Conservation (phyloP, 2,797 vertebrate genomes). For the Acipenser transmontanus region DNA sequence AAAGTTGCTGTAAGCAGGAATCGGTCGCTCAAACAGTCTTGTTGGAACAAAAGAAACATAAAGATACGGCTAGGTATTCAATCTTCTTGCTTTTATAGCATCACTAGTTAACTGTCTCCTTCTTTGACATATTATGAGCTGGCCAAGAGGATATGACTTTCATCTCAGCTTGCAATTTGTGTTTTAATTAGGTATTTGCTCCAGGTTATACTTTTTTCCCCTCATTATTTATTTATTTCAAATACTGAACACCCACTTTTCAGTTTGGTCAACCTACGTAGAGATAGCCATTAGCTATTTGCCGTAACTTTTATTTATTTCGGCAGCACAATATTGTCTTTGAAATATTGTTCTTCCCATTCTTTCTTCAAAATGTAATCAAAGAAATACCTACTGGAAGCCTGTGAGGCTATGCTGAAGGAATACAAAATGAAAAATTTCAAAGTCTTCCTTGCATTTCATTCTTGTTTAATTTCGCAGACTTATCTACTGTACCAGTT, state of each 20-base stretch:
- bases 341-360: background rate
- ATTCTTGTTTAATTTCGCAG: too few species aligned
- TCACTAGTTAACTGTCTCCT: slow-evolving; percentile 13
- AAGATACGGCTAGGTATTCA: background rate
- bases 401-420: background rate
- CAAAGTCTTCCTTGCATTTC: background rate
- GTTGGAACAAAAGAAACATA: background rate
- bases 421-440: background rate
- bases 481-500: too few species aligned
- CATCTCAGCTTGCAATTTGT: slow-evolving; percentile 27
- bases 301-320: slow-evolving; percentile 18
- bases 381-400: background rate
- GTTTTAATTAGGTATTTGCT: slow-evolving; percentile 16
- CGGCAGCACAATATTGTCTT: slow-evolving; percentile 2
- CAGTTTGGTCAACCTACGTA: slow-evolving; percentile 34
- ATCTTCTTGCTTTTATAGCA: background rate
- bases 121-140: slow-evolving; percentile 43
- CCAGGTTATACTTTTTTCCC: background rate
- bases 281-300: slow-evolving; percentile 36
- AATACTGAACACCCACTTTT: slow-evolving; percentile 34
- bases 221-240: slow-evolving; percentile 14
- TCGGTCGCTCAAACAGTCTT: slow-evolving; percentile 26
- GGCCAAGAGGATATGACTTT: slow-evolving; percentile 28
- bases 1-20: slow-evolving; percentile 32
- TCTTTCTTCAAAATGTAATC: background rate